Conservation (phyloP, 2,113 vertebrate species). For the Hippolais icterina region DNA sequence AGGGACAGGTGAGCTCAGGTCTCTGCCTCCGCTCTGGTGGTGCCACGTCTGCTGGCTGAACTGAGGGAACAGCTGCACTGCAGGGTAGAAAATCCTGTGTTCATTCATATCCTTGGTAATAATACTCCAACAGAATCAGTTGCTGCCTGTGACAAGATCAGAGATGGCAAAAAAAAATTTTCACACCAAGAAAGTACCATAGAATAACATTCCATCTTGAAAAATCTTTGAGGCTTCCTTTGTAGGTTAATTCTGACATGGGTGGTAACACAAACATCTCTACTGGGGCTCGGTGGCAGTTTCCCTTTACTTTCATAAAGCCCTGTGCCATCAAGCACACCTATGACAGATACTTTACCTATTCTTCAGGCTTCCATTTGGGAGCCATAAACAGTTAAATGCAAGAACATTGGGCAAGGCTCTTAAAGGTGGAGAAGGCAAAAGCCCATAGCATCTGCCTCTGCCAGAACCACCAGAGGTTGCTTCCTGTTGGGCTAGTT, state of each 20-base stretch:
- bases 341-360: neutral
- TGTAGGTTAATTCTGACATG: neutral
- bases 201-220: neutral
- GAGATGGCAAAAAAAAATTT: neutral
- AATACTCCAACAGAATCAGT: neutral
- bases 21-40: neutral
- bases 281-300: neutral
- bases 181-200: neutral
- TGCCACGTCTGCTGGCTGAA: neutral
- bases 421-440: neutral
- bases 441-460: neutral
- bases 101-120: neutral
- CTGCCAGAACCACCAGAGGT: neutral
- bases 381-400: neutral
- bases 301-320: neutral
- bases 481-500: neutral
- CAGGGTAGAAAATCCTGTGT: neutral
- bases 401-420: neutral
- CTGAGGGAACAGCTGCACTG: neutral
- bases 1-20: slow-evolving; percentile 88
- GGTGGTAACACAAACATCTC: neutral
- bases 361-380: neutral
- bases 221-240: neutral
- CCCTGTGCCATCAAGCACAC: neutral
- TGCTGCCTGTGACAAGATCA: neutral